Evolutionary conservation across 1,140 invertebrate genomes (phyloP).

Genomic region (Whitmania pigra): DNA sequence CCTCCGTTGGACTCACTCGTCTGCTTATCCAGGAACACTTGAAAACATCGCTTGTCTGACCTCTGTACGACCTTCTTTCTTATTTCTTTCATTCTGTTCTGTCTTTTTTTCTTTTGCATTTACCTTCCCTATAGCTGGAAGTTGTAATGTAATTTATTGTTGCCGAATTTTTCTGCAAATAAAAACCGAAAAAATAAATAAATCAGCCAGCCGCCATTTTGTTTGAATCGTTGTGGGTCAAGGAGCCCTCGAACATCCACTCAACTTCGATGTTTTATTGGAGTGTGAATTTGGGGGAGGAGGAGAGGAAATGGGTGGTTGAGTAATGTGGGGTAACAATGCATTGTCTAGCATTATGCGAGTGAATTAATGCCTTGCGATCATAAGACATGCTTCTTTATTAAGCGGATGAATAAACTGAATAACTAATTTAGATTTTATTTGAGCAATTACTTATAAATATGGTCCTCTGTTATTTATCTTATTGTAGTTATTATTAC

Average conservation of each 20-base stretch:
- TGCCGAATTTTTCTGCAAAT: neutral
- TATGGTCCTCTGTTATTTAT: no score
- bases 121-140: neutral
- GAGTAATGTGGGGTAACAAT: no score
- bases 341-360: no score
- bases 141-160: neutral
- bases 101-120: neutral
- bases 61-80: neutral
- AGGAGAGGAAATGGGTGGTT: no score
- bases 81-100: neutral
- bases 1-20: neutral
- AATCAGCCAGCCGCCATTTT: neutral
- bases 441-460: no score
- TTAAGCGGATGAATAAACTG: no score
- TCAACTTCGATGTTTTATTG: neutral
- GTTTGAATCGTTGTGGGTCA: neutral
- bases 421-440: no score
- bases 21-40: neutral
- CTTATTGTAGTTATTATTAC: no score
- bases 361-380: no score
- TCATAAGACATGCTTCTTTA: no score
- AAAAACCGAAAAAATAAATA: no score
- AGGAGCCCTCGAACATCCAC: neutral
- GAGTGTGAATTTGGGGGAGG: no score
- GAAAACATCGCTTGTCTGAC: neutral